These are phyloP conservation scores for Mastacembelus armatus DNA, from an alignment of 2,797 vertebrate genomes.

Conservation along the genomic window DNA sequence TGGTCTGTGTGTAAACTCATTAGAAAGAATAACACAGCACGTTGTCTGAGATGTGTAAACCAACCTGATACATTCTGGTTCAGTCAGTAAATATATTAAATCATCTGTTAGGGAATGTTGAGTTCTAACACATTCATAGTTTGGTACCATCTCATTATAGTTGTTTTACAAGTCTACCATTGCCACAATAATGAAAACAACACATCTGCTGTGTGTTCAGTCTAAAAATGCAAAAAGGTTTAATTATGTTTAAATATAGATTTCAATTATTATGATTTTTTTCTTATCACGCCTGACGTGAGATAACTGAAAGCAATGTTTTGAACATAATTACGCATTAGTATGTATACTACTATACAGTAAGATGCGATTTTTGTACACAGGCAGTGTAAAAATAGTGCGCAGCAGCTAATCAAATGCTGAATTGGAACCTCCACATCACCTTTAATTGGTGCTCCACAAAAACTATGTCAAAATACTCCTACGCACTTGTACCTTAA, in stretches of 20 bases:
- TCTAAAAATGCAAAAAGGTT: background rate
- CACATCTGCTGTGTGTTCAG: background rate
- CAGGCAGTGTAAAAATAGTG: slow-evolving; percentile 16
- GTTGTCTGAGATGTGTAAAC: background rate
- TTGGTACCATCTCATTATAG: background rate
- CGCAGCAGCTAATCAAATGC: slow-evolving; percentile 22
- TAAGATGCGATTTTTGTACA: slow-evolving; percentile 13
- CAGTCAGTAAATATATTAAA: background rate
- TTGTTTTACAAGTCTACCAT: background rate
- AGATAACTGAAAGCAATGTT: slow-evolving; percentile 7
- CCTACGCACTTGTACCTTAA: slow-evolving; percentile 27
- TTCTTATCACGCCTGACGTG: background rate
- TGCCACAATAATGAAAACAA: background rate
- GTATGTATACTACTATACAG: background rate
- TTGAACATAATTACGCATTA: slow-evolving; percentile 9
- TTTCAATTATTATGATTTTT: background rate
- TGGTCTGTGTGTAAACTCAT: slow-evolving; percentile 3
- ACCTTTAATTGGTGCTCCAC: slow-evolving; percentile 49
- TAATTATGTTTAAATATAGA: slow-evolving; percentile 15
- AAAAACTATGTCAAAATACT: slow-evolving; percentile 47
- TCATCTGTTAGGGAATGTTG: background rate
- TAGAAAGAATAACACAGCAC: background rate
- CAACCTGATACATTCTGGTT: background rate
- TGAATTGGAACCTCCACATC: slow-evolving; percentile 25
- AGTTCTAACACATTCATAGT: background rate